A percentile compares a stretch with the other conserved stretches of the same genome.
Conservation (phyloP, 1,140 invertebrate species). For the Drosophila triauraria region DNA sequence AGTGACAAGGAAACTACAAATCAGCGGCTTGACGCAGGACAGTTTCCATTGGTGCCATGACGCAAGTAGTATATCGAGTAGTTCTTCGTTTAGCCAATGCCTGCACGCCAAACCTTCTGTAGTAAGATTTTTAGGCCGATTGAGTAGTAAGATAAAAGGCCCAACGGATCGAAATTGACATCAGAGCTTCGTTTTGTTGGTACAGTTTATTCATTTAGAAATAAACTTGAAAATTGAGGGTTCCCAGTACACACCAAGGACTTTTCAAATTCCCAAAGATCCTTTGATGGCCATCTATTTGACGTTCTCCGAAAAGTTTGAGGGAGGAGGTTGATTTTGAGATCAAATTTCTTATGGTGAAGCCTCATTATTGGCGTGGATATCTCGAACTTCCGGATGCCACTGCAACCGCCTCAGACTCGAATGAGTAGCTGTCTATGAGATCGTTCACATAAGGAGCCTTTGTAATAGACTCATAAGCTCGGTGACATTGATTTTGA, state of each 20-base stretch:
- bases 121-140: neutral
- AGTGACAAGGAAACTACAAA: no score
- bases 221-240: neutral
- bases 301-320: neutral
- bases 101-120: neutral
- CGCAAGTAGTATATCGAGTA: no score
- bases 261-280: neutral
- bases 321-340: neutral
- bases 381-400: neutral
- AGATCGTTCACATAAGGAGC: slow-evolving; percentile 1
- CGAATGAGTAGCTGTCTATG: neutral
- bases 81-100: neutral
- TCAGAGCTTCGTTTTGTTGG: neutral
- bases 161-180: neutral
- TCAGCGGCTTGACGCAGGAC: no score
- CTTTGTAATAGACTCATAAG: no score
- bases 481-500: neutral
- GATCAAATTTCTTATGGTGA: neutral
- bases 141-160: neutral
- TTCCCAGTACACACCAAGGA: slow-evolving; percentile 2
- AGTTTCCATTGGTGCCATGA: no score
- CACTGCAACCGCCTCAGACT: neutral
- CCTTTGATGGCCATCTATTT: neutral
- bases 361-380: neutral
- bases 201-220: neutral